Base-by-base conservation (phyloP, 2,113 vertebrate genomes). In the Balaeniceps rex region DNA sequence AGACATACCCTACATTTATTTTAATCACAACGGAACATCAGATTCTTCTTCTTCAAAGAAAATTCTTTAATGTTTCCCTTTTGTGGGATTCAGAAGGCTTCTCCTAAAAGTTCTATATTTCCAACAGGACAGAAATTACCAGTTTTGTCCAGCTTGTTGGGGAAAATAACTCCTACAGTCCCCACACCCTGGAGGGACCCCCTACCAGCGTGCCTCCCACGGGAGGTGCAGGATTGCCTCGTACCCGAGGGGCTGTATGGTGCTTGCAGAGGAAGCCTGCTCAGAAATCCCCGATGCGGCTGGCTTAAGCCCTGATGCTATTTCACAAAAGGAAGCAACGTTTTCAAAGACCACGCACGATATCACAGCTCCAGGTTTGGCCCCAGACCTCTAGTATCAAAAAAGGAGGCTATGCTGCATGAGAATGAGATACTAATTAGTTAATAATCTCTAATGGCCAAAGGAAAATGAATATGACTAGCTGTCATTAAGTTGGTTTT, bases 361-460 rank as follows among this genome's bases (percentile, higher is more conserved):
- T 44, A 77, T 25, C 55, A 26, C 40, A 21, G 24, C 28, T 83
- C 49, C n/a, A 61, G 71, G n/a, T 65, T 83, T 70, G 46, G n/a
- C 31, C 46, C 40, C 71, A 55, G 68, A 55, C 34, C 42, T 44
- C 49, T 40, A 29, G 82, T 61, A 74, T 83, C 46, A 74, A 55
- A 61, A 64, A n/a, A 79, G 61, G 57, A 51, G 47, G 42, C 77
- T 42, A 55, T 26, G 57, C 72, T 83, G 91, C 79, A 78, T 86
- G 64, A 54, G 60, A 52, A 93, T 57, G 63, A 88, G 66, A 79
- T 10, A 46, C 55, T 95, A 91, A 91, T 93, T 83, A 96, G 88
- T 57, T 66, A 61, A 91, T 89, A 65, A 88, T 75, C 66, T 79
- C 65, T 51, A 83, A 83, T 13, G 21, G 81, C 38, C 66, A 52